Evolutionary conservation across 2,113 vertebrate species (phyloP).

Genomic region (Phrynocephalus versicolor): DNA sequence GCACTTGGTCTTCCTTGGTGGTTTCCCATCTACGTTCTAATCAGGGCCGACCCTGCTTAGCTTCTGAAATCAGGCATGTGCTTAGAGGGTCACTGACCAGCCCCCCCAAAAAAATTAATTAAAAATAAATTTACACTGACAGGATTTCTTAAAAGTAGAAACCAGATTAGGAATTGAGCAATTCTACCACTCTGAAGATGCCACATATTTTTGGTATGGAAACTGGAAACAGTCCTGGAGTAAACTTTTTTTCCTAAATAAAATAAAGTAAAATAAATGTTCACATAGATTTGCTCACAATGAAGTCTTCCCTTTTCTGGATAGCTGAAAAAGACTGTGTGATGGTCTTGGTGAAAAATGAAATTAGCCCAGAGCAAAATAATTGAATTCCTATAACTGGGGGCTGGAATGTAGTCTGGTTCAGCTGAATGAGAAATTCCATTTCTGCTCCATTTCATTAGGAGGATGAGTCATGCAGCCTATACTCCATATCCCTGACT

Average conservation of each 20-base stretch:
- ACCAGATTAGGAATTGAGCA: not conserved
- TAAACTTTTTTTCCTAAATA: not conserved
- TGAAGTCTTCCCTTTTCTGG: not conserved
- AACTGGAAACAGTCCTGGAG: not conserved
- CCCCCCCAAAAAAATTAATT: too few species aligned
- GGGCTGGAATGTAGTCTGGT: not conserved
- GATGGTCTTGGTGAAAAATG: not conserved
- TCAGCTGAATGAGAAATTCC: slow-evolving; percentile 12
- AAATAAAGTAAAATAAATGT: too few species aligned
- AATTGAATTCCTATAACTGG: not conserved
- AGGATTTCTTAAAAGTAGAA: too few species aligned
- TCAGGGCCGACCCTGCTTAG: too few species aligned
- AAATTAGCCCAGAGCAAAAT: not conserved
- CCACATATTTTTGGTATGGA: not conserved
- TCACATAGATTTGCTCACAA: not conserved
- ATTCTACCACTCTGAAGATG: not conserved
- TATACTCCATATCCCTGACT: not conserved
- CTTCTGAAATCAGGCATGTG: too few species aligned
- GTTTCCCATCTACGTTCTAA: too few species aligned
- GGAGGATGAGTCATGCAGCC: not conserved
- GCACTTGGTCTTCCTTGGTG: too few species aligned
- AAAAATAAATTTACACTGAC: too few species aligned
- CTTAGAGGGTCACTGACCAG: too few species aligned
- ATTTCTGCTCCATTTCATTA: not conserved
- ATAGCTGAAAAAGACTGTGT: not conserved